Conservation (phyloP, 1,140 invertebrate species). For the Penaeus indicus region DNA sequence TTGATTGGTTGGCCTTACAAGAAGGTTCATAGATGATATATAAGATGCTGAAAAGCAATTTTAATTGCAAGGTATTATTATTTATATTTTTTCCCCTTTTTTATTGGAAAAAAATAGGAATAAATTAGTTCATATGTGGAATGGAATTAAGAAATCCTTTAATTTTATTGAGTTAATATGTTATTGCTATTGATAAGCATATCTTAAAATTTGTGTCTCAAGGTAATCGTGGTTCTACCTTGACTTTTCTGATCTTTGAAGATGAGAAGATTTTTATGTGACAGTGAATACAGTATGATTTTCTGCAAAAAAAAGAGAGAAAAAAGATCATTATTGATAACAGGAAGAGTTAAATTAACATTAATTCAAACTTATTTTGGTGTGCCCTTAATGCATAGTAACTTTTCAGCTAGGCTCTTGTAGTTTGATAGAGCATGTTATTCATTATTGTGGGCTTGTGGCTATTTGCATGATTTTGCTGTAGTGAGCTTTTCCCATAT, state of each 20-base stretch:
- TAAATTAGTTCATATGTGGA: no score
- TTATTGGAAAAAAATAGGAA: no score
- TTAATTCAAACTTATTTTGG: constrained; percentile 60
- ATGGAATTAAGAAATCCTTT: no score
- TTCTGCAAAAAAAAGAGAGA: constrained; percentile 3
- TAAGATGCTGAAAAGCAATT: no score
- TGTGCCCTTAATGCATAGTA: constrained; percentile 63
- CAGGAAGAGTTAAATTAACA: neutral
- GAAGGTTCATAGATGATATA: no score
- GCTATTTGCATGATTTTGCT: constrained; percentile 65
- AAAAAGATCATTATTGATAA: neutral
- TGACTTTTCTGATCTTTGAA: constrained; percentile 20
- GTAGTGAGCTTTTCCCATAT: constrained; percentile 63
- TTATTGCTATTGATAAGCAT: constrained; percentile 23
- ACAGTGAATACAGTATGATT: constrained; percentile 18
- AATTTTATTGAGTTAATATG: neutral
- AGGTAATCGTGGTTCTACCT: constrained; percentile 16
- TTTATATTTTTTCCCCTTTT: no score
- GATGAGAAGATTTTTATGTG: constrained; percentile 8
- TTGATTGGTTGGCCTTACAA: no score
- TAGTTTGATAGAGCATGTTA: constrained; percentile 63
- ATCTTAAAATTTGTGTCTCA: constrained; percentile 17
- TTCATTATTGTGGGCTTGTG: constrained; percentile 59
- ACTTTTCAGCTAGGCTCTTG: constrained; percentile 61
- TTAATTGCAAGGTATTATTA: no score